Evolutionary conservation across 2,113 vertebrate species (phyloP), one percentile per base, ranked within the genome.

Genomic region (Cardinalis cardinalis): DNA sequence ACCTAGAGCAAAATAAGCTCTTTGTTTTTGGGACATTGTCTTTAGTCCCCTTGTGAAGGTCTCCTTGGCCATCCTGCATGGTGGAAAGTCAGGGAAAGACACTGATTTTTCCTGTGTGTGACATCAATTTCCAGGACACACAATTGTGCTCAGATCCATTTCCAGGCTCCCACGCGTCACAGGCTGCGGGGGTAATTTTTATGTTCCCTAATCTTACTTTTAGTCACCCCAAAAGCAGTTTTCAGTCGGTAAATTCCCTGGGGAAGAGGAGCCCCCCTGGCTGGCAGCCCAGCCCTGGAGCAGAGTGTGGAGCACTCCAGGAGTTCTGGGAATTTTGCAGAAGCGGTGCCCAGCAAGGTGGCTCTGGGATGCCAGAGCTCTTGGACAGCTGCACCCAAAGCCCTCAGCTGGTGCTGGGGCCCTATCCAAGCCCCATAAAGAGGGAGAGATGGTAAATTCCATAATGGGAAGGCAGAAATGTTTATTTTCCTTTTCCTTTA

Each of bases 351-450:
- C 51, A 34, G 51, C 0, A 2, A 60, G 71, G 41, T 6, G 18
- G 48, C 0, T 32, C 34, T 4, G 3, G 31, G 61, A 18, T 61
- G 61, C 73, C 90, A 73, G 74, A 76, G 9, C 24, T 55, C 90
- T 26, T 0, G 7, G 59, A 71, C 78, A 92, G 70, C 88, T 90
- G 73, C 52, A 74, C 79, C 43, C 68, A 75, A 73, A 91, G 51
- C 58, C 73, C 48, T 93, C 85, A 92, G 64, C 93, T 92, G 64
- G 28, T 3, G 3, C 73, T 2, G 3, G 26, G 70, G 49, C 56
- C n/a, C 32, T 31, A 13, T 93, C 89, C 84, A 93, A 93, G 59
- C n/a, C 40, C 74, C 69, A 77, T 83, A 89, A 90, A 94, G 87
- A 81, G 46, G 44, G 29, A 60, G 72, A 34, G 68, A 55, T 7